Conservation (phyloP, 64 coral and sea anemone genomes). For the Cladopsammia gracilis region DNA sequence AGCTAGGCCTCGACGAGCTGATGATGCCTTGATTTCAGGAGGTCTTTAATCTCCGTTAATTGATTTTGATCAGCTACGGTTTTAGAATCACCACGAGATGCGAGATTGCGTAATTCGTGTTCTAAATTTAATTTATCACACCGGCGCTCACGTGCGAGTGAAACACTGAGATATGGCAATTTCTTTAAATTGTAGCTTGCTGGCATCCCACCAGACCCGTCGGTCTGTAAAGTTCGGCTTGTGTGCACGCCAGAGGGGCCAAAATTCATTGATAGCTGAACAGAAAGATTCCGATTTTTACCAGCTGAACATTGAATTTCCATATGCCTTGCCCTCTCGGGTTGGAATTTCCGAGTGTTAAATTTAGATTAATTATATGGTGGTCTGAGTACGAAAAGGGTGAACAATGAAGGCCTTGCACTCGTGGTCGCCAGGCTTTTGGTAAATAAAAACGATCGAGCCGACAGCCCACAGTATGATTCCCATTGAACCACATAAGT, state of each 20-base stretch:
- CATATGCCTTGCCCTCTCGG: no score
- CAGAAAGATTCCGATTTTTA: conserved; percentile 4
- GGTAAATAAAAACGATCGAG: no score
- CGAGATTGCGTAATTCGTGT: not conserved
- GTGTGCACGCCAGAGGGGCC: not conserved
- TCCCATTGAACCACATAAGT: conserved; percentile 35
- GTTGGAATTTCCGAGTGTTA: no score
- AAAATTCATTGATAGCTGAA: not conserved
- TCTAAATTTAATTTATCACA: not conserved
- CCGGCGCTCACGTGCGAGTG: not conserved
- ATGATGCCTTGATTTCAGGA: not conserved
- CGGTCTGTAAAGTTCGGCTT: not conserved
- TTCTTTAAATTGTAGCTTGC: not conserved
- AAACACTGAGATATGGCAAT: not conserved
- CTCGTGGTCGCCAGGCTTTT: no score
- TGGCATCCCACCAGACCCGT: not conserved
- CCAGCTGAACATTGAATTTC: no score
- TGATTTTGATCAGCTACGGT: no score
- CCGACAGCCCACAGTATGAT: no score
- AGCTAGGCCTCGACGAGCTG: not conserved
- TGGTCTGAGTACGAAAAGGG: no score
- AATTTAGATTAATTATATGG: no score
- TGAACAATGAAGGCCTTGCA: not conserved
- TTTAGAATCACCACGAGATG: not conserved
- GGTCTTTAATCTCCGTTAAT: no score